Conservation (phyloP, 2,113 vertebrate species). For the Callorhinus ursinus region DNA sequence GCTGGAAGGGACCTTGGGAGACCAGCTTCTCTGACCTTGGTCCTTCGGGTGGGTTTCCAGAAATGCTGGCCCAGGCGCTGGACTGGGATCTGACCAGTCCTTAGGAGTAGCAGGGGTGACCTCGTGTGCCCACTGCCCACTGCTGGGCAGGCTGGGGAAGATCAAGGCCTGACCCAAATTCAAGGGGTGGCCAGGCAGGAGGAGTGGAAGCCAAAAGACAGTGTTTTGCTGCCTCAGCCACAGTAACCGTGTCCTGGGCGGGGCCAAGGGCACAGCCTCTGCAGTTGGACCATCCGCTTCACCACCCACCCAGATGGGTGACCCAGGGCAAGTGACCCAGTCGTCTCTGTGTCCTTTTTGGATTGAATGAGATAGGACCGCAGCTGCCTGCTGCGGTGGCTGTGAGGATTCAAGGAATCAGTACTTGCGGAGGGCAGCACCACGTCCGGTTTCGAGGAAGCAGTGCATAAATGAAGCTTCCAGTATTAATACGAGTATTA, state of each 20-base stretch:
- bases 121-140: too few species aligned
- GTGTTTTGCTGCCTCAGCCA: not conserved
- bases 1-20: not conserved
- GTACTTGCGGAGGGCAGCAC: rapidly evolving
- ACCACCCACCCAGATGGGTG: not conserved
- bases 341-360: not conserved
- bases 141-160: not conserved
- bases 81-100: not conserved
- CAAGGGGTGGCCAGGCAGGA: not conserved
- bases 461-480: not conserved
- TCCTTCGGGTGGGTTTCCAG: not conserved
- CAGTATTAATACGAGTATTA: not conserved
- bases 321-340: not conserved
- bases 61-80: not conserved
- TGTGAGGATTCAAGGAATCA: not conserved
- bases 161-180: not conserved
- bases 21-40: not conserved
- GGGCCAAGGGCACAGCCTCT: not conserved
- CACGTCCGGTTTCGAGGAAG: not conserved
- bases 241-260: not conserved
- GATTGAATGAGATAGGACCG: not conserved
- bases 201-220: not conserved
- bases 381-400: not conserved
- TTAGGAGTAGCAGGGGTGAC: not conserved
- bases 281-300: not conserved